Conservation (phyloP, 2,113 vertebrate genomes). For the Hippopotamus amphibius region DNA sequence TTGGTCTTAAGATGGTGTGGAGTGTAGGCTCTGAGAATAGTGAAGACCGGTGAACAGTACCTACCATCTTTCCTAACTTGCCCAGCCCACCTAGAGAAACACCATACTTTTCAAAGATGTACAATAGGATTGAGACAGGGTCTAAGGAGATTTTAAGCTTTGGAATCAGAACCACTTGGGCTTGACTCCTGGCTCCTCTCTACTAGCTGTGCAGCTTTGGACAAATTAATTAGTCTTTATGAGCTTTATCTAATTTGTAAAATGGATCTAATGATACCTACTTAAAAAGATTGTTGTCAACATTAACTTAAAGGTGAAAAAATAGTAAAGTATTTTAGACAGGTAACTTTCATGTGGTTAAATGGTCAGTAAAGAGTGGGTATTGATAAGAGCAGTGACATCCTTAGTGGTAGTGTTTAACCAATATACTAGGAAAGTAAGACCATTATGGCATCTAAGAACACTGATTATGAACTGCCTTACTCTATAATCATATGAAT, state of each 20-base stretch:
- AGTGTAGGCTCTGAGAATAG: background rate
- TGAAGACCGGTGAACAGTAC: background rate
- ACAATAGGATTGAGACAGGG: accelerated
- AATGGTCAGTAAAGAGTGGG: background rate
- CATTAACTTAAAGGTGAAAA: constrained; percentile 12
- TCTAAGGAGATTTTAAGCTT: background rate
- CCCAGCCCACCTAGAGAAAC: background rate
- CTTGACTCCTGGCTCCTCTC: background rate
- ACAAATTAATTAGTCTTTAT: background rate
- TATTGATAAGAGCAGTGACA: background rate
- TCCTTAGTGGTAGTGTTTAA: background rate
- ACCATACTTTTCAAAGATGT: background rate
- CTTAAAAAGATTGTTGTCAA: background rate
- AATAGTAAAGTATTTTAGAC: background rate
- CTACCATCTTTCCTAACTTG: background rate
- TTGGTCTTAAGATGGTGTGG: background rate
- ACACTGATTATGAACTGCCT: background rate
- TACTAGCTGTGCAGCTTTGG: background rate
- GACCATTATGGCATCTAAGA: background rate
- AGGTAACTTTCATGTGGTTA: background rate
- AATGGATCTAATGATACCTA: background rate
- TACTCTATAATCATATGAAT: background rate
- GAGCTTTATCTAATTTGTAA: constrained; percentile 35
- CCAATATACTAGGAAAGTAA: background rate
- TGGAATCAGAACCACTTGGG: background rate